Evolutionary conservation across 1,140 invertebrate species (phyloP).

Genomic region (Drosophila serrata): DNA sequence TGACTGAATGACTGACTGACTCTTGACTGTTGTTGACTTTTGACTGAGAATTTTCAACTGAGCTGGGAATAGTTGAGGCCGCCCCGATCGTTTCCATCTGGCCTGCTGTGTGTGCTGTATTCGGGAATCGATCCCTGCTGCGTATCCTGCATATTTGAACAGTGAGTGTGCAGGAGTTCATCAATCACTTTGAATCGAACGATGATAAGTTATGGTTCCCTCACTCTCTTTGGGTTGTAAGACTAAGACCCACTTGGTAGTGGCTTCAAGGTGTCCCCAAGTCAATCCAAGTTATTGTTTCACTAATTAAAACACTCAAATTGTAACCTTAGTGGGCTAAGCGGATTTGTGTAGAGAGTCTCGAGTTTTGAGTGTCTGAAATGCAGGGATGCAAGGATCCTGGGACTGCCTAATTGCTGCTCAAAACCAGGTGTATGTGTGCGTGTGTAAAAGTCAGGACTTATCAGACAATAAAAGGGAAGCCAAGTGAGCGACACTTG

Average conservation of each 20-base stretch:
- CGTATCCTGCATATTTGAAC: constrained; percentile 32
- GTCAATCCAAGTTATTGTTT: constrained; percentile 1
- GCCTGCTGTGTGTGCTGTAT: constrained; percentile 9
- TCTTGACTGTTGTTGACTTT: background rate
- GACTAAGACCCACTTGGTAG: background rate
- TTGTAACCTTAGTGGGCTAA: background rate
- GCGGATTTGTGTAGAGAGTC: constrained; percentile 13
- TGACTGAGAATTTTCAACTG: constrained; percentile 18
- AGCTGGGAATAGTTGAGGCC: background rate
- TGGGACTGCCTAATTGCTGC: constrained; percentile 24
- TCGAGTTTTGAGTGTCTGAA: background rate
- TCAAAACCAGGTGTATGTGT: background rate
- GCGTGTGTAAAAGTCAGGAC: constrained; percentile 59
- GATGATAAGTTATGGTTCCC: constrained; percentile 1
- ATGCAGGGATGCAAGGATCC: background rate
- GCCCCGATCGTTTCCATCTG: background rate
- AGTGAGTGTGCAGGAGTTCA: constrained; percentile 35
- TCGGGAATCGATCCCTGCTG: background rate
- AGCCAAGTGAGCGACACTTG: constrained; percentile 61
- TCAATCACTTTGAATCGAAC: constrained; percentile 29
- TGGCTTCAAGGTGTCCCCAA: background rate
- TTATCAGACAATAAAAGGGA: constrained; percentile 41
- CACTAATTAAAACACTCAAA: constrained; percentile 8
- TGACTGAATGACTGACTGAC: background rate
- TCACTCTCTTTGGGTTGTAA: background rate